Evolutionary conservation across 2,797 vertebrate species (phyloP).

Genomic region (Enoplosus armatus): DNA sequence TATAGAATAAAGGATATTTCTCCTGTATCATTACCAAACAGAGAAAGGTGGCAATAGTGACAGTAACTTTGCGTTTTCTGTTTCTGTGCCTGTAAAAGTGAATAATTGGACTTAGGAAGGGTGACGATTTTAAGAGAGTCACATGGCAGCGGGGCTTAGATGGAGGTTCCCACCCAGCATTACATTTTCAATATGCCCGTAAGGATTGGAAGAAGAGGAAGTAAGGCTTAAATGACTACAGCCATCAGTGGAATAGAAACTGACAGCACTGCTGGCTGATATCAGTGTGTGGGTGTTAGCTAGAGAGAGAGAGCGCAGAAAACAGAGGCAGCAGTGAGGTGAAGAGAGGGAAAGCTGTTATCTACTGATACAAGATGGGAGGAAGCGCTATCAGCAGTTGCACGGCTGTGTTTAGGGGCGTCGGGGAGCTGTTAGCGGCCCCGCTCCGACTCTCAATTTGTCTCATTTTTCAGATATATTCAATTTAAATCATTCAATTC

Average conservation of each 20-base stretch:
- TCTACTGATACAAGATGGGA: slow-evolving; percentile 59
- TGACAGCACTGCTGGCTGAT: slow-evolving; percentile 16
- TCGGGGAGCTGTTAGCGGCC: neutral
- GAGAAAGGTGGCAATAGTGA: neutral
- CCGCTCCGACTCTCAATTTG: neutral
- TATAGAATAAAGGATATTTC: neutral
- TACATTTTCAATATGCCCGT: neutral
- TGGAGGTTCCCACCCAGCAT: neutral
- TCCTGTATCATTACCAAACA: neutral
- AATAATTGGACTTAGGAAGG: slow-evolving; percentile 29
- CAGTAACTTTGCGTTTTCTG: neutral
- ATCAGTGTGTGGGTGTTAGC: slow-evolving; percentile 36
- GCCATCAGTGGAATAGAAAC: neutral
- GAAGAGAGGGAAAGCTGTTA: slow-evolving; percentile 65
- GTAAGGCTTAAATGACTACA: slow-evolving; percentile 12
- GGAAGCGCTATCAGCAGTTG: slow-evolving; percentile 63
- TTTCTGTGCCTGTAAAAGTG: slow-evolving; percentile 15
- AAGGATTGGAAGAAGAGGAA: neutral
- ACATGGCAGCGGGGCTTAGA: slow-evolving; percentile 11
- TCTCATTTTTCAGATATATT: neutral
- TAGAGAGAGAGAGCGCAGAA: slow-evolving; percentile 8
- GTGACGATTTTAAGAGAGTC: slow-evolving; percentile 3
- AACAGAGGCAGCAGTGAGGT: slow-evolving; percentile 42
- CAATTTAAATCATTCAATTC: neutral
- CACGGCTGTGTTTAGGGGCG: slow-evolving; percentile 35